Conservation (phyloP, 2,888 invertebrate species). For the Yponomeuta evonymella region DNA sequence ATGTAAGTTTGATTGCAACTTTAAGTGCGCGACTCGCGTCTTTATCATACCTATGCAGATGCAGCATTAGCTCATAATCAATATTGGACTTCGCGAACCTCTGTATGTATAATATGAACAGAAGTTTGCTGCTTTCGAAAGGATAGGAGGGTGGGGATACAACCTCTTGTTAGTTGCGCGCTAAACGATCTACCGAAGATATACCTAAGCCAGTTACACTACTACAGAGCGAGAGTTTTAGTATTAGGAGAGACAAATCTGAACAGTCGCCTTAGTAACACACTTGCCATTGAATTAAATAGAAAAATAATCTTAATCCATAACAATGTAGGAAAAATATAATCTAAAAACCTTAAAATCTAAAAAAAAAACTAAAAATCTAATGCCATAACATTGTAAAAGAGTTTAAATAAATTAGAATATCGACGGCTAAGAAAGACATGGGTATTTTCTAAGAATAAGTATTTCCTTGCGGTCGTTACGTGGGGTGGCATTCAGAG, state of each 20-base stretch:
- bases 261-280: no score
- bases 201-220: neutral
- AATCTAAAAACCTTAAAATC: no score
- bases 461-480: neutral
- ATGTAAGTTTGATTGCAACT: no score
- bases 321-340: no score
- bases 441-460: neutral
- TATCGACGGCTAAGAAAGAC: no score
- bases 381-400: no score
- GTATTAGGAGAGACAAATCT: no score
- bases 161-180: neutral
- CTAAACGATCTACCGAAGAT: neutral
- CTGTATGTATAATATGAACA: neutral
- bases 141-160: neutral
- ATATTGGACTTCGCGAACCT: neutral
- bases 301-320: no score
- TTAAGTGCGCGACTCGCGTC: no score
- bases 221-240: neutral
- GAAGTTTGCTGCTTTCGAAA: neutral
- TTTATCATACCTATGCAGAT: neutral
- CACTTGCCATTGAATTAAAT: no score
- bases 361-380: no score
- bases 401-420: no score
- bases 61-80: neutral
- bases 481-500: neutral